Evolutionary conservation across 2,797 vertebrate species (phyloP), one percentile per base, ranked within the genome.

Genomic region (Eremophila alpestris): DNA sequence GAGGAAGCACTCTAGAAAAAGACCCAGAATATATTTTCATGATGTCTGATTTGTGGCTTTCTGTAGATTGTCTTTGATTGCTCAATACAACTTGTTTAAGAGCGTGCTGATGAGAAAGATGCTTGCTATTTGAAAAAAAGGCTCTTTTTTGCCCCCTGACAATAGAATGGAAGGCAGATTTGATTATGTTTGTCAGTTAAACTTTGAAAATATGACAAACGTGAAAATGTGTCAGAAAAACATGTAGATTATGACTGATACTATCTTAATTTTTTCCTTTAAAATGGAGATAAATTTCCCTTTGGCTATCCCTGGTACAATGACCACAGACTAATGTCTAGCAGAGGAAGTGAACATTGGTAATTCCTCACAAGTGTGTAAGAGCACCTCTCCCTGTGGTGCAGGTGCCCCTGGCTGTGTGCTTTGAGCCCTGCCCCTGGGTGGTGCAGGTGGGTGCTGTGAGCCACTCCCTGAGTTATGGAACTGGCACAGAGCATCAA

Each of bases 1-100:
- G 87, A 82, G 83, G 93, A 95, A 96, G 55, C 41, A 51, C 22
- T 94, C 54, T 68, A 71, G 60, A 89, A 93, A 90, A 87, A 73
- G 29, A 23, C 38, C 5, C 10, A 75, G 20, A 73, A 48, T 83
- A 69, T 40, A 29, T 56, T 67, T 67, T 15, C 65, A 13, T 71
- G 34, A 41, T 58, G 36, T 91, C 76, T 90, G 63, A 84, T 87
- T 65, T 90, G 84, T 85, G 80, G 68, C 54, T 95, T 96, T 83
- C 68, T 75, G 64, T 82, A 51, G 45, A 58, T 70, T 48, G 22
- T 41, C 51, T 71, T 90, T 67, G 52, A 32, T 88, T 74, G 21
- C 62, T 51, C 29, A 84, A 13, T 54, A 10, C 7, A 71, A 40
- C 5, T 49, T 73, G 13, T 77, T 78, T 55, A 29, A 55, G 43